Base-by-base conservation (phyloP, 2,888 invertebrate genomes). In the Drosophila quinaria region DNA sequence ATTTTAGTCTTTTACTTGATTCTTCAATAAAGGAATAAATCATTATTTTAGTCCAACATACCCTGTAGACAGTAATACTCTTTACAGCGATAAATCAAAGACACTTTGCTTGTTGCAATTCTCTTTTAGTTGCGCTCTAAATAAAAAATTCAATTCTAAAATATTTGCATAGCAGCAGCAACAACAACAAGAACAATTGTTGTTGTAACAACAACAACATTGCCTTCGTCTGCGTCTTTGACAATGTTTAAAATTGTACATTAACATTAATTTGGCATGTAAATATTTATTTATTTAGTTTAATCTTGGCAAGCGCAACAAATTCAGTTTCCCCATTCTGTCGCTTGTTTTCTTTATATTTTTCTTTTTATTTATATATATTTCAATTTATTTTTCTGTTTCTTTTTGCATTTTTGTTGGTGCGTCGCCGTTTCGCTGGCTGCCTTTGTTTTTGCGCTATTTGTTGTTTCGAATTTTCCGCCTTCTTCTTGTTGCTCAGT, bases 221-320 rank as follows among this genome's bases (percentile, higher is more conserved):
- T 42, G 39, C 31, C 41, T 46, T 19, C 44, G 50, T 59, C 37
- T 37, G 33, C 64, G 62, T 61, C 70, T 70, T 73, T 70, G 81
- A 69, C 79, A 73, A 65, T 70, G 70, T 80, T 74, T 70, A 71
- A 70, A 75, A 83, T 84, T 80, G 64, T 70, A 72, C 76, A 80
- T 85, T 78, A 75, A 77, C 83, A 88, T 90, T 90, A 89, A 90
- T 90, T 90, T 88, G 70, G 78, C 82, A 81, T 90, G 86, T 83
- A 89, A 91, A 90, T 87, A 87, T 90, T 91, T 91, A 89, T 90
- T 90, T 87, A 77, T 80, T 79, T 78, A 49, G 55, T 56, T 70
- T 55, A 74, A 59, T 51, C 78, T 78, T 86, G 83, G 87, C 81
- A 69, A 60, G 64, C 59, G 47, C 42, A 41, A 46, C 70, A 29